Conservation (phyloP, 2,797 vertebrate genomes). For the Neoniphon sammara region DNA sequence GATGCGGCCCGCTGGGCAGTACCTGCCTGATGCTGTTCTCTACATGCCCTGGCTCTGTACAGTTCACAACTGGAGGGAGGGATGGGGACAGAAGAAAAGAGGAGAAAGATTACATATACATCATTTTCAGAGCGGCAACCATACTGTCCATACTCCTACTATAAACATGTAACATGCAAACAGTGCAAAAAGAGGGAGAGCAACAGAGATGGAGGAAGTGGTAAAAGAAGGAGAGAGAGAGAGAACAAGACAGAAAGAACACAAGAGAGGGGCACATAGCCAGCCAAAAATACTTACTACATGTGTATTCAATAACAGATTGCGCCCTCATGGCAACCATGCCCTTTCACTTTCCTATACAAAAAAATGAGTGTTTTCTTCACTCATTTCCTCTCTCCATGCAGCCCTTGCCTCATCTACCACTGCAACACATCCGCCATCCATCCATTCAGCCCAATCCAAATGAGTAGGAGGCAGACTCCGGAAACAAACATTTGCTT, state of each 20-base stretch:
- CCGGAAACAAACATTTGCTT: slow-evolving; percentile 77
- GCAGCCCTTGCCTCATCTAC: slow-evolving; percentile 32
- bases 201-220: too few relatives aligned
- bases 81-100: slow-evolving; percentile 10
- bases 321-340: not conserved
- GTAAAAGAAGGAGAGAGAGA: too few relatives aligned
- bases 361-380: not conserved
- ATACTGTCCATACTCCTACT: not conserved
- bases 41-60: slow-evolving; percentile 94
- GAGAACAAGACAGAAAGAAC: too few relatives aligned
- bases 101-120: slow-evolving; percentile 11
- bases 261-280: too few relatives aligned
- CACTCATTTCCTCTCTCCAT: slow-evolving; percentile 8
- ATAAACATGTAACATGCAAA: too few relatives aligned
- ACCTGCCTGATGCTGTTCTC: slow-evolving; percentile 93
- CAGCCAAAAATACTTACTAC: not conserved
- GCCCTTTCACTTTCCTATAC: not conserved
- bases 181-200: too few relatives aligned
- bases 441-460: slow-evolving; percentile 62
- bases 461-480: slow-evolving; percentile 67
- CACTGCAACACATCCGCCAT: slow-evolving; percentile 39
- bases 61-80: slow-evolving; percentile 90
- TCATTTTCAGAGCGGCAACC: not conserved
- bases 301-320: not conserved
- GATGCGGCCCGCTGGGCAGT: slow-evolving; percentile 88